phyloP scores from a whole-genome alignment of 1,140 invertebrate species.

The Eumaeus atala region DNA sequence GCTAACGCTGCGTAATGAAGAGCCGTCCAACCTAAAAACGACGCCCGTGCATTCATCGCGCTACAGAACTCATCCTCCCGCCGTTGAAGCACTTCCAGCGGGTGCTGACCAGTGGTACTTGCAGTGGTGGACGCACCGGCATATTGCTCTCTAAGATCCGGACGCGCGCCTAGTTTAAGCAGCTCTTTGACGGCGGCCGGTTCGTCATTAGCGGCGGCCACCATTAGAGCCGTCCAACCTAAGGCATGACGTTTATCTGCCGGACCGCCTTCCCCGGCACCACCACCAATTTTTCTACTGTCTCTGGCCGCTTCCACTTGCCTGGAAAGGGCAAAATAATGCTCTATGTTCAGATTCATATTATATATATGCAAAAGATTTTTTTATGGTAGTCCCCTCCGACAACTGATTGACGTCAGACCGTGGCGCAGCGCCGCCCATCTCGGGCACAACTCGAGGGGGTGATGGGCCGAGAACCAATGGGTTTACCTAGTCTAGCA shows the following conservation, averaged over 20 bases:
- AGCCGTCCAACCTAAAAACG: conserved; percentile 90
- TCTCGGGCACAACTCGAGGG: no score
- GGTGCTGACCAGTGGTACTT: conserved; percentile 73
- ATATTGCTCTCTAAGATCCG: conserved; percentile 87
- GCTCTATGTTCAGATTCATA: no score
- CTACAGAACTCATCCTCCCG: conserved; percentile 89
- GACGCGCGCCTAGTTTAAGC: conserved; percentile 84
- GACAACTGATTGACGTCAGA: no score
- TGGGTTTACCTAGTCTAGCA: no score
- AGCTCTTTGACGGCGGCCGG: conserved; percentile 79
- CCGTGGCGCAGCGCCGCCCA: no score
- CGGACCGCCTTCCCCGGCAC: conserved; percentile 48
- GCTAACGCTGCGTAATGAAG: conserved; percentile 92
- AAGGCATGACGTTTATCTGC: conserved; percentile 80
- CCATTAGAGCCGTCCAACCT: conserved; percentile 91
- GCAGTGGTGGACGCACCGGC: conserved; percentile 81
- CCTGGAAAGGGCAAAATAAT: conserved; percentile 23
- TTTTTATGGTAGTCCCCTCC: no score
- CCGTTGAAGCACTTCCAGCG: conserved; percentile 79
- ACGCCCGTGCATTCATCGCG: conserved; percentile 82
- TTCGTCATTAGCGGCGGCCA: conserved; percentile 86
- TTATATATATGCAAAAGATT: no score
- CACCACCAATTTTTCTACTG: conserved; percentile 28
- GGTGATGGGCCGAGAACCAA: no score
- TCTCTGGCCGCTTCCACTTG: conserved; percentile 34